Evolutionary conservation across 2,113 vertebrate species (phyloP).

Genomic region (Neotragus pygmaeus): DNA sequence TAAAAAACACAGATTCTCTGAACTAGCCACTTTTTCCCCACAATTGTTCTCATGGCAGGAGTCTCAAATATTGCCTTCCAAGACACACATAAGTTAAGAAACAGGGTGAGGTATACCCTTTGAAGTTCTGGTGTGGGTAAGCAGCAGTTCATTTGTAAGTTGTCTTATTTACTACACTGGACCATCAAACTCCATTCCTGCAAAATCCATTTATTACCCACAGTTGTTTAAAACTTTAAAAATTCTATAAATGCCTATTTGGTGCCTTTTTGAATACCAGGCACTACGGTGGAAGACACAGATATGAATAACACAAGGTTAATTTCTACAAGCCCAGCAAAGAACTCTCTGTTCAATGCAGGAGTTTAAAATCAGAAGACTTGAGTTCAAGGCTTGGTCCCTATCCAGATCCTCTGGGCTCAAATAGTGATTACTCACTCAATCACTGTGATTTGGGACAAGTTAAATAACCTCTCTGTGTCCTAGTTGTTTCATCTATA

Average conservation of each 20-base stretch:
- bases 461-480: background rate
- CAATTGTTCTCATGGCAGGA: background rate
- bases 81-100: background rate
- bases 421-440: background rate
- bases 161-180: background rate
- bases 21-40: background rate
- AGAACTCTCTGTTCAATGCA: background rate
- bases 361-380: background rate
- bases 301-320: background rate
- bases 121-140: background rate
- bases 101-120: background rate
- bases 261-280: background rate
- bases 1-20: background rate
- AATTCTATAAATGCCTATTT: background rate
- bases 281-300: background rate
- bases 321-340: background rate
- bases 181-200: background rate
- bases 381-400: background rate
- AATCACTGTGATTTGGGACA: background rate
- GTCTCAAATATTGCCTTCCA: background rate
- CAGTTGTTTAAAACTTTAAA: background rate
- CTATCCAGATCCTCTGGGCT: background rate
- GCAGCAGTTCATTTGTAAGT: background rate
- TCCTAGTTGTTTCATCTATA: background rate
- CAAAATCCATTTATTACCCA: background rate